Percentiles rank a stretch among this genome's conserved stretches.
Conservation (phyloP, 1,140 invertebrate species). For the Drosophila punjabiensis region DNA sequence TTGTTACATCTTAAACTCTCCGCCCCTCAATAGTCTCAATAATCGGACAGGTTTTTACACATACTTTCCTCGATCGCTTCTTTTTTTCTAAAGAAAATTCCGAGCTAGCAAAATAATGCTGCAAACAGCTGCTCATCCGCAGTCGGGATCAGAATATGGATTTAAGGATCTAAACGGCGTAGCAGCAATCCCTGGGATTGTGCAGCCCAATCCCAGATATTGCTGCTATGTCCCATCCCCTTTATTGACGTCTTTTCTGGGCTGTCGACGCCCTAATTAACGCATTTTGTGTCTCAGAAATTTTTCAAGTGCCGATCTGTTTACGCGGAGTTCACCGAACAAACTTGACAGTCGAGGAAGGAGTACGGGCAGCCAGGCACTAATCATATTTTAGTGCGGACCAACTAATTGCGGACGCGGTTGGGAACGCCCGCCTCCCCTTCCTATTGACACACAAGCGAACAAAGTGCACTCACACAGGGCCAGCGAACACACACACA, state of each 20-base stretch:
- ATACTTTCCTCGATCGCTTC: background rate
- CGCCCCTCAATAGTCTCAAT: too few relatives aligned
- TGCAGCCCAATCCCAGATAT: constrained; percentile 43
- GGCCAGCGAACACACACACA: background rate
- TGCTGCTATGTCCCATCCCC: constrained; percentile 41
- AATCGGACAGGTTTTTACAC: too few relatives aligned
- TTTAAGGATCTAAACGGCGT: background rate
- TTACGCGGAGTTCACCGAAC: constrained; percentile 6
- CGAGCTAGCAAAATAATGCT: constrained; percentile 9
- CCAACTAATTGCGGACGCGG: constrained; percentile 66
- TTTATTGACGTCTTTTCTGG: constrained; percentile 34
- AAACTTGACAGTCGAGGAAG: background rate
- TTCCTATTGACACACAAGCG: constrained; percentile 40
- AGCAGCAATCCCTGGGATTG: constrained; percentile 7
- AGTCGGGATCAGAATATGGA: background rate
- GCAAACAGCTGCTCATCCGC: constrained; percentile 27
- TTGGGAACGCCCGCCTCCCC: constrained; percentile 18
- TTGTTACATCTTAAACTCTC: too few relatives aligned
- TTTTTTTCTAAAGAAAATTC: background rate
- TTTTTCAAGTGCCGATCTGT: constrained; percentile 16
- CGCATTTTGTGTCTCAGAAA: constrained; percentile 47
- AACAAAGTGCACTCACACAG: constrained; percentile 6
- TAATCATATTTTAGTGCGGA: constrained; percentile 79
- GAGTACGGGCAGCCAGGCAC: constrained; percentile 17
- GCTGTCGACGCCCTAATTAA: constrained; percentile 56